Evolutionary conservation across 1,140 invertebrate genomes (phyloP), one percentile per base, ranked within the genome.

Genomic region (Tetragnatha versicolor): DNA sequence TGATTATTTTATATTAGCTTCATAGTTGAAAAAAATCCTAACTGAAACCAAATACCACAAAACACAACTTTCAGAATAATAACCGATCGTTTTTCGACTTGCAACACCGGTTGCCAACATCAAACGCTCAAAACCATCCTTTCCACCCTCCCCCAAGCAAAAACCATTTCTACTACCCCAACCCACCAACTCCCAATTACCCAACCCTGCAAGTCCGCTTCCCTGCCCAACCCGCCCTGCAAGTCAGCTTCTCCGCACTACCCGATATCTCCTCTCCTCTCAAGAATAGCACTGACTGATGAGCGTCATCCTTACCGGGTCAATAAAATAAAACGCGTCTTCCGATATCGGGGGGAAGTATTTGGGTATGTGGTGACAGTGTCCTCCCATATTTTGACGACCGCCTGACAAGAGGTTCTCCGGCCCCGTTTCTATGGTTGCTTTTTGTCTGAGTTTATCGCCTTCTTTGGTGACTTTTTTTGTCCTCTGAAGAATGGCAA

Each of bases 351-450:
- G 12, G 42, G 70, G 49, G 55, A 55, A 35, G 22, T 73, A 60
- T 58, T n/a, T 37, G 66, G 39, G n/a, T n/a, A 49, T 27, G 70
- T 22, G 70, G 37, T 75, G 70, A 75, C 70, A 75, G 35, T 61
- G 47, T 33, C 58, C 31, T 49, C 70, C 14, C 58, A 75, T 63
- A 75, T 75, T 75, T 75, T 61, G 70, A 75, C 70, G 58, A 75
- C n/a, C 58, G 27, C 20, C 25, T 29, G 55, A 27, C n/a, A 37
- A 39, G 2, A 12, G 55, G 55, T 7, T 42, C 39, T 42, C 39
- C 17, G 39, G n/a, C n/a, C n/a, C n/a, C n/a, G n/a, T n/a, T n/a
- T n/a, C n/a, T n/a, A 51, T 17, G 49, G 49, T 51, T 51, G 49
- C 49, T n/a, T n/a, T n/a, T n/a, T n/a, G n/a, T n/a, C n/a, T 51